Evolutionary conservation across 92 coral and sea anemone genomes (phyloP).

Genomic region (Phenganax marumi): DNA sequence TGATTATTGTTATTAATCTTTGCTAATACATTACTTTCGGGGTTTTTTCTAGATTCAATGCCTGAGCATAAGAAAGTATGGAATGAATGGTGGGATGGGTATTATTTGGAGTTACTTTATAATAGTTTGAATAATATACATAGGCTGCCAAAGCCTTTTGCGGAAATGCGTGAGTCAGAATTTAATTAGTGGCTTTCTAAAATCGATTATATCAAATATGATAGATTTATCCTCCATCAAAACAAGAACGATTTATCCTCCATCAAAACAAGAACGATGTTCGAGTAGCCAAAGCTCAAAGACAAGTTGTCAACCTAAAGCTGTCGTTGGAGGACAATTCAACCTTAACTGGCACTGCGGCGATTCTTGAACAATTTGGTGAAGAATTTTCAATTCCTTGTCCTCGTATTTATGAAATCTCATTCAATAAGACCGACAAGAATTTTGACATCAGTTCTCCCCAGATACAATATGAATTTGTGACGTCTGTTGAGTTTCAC

Average conservation of each 20-base stretch:
- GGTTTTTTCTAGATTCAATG: constrained; percentile 40
- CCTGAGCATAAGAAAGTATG: constrained; percentile 43
- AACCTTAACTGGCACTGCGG: constrained; percentile 13
- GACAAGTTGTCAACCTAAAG: constrained; percentile 12
- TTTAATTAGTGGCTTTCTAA: constrained; percentile 43
- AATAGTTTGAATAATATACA: constrained; percentile 34
- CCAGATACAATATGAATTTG: constrained; percentile 37
- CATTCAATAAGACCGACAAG: constrained; percentile 41
- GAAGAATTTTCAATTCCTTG: constrained; percentile 49
- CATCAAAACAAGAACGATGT: constrained; percentile 30
- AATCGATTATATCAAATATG: constrained; percentile 14
- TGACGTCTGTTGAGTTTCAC: constrained; percentile 5
- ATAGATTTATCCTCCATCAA: not conserved
- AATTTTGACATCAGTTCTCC: constrained; percentile 44
- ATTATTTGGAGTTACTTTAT: constrained; percentile 25
- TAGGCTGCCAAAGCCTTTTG: constrained; percentile 25
- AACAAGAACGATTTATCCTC: constrained; percentile 1
- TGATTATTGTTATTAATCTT: too few relatives aligned
- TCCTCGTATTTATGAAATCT: constrained; percentile 29
- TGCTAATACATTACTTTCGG: too few relatives aligned
- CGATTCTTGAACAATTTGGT: constrained; percentile 14
- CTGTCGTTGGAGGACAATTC: constrained; percentile 26
- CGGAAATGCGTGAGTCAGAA: constrained; percentile 41
- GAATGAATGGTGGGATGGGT: constrained; percentile 21
- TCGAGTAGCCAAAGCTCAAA: constrained; percentile 15